Base-by-base conservation (phyloP, 2,888 invertebrate species). In the Tetrapedia diversipes region DNA sequence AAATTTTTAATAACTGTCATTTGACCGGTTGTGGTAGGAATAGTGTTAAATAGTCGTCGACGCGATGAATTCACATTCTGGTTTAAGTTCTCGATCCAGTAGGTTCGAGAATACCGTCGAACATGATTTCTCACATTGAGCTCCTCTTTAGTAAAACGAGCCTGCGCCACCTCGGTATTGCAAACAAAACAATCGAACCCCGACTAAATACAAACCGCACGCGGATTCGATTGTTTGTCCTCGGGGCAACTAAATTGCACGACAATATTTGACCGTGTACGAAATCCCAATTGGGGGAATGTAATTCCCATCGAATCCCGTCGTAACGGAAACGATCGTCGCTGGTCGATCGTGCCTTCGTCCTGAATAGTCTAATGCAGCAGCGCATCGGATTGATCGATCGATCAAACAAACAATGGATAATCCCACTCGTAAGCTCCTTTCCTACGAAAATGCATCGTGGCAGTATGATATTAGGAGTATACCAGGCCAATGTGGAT, bases 301-400 rank as follows among this genome's bases (percentile, higher is more conserved):
- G 56, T 56, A 56, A 56, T 56, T 56, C 37, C 37, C 37, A 56
- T 24, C 37, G 54, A 10, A 22, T 19, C n/a, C 51, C 27, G n/a
- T 14, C n/a, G 51, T n/a, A 51, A 51, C 51, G 16, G n/a, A 7
- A n/a, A 7, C 54, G 37, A 37, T 22, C 22, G 14, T 4, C 32
- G 53, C 32, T 53, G 29, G 32, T 53, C 51, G 29, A 53, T 53
- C 34, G 29, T n/a, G 37, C 22, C 22, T 22, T 34, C 22, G 6
- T 37, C 27, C 54, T 37, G 22, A 34, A 22, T 8, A 22, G 37
- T 27, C 22, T 37, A 56, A 56, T 56, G 19, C 22, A 22, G 19
- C 22, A 22, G 24, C 37, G 54, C 61, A 19, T 59, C 74, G 70
- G 68, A 74, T 77, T 68, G 65, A 14, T 29, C 65, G 57, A 60